Evolutionary conservation across 2,888 invertebrate genomes (phyloP), one percentile per base, ranked within the genome.

Genomic region (Lithophane leautieri): DNA sequence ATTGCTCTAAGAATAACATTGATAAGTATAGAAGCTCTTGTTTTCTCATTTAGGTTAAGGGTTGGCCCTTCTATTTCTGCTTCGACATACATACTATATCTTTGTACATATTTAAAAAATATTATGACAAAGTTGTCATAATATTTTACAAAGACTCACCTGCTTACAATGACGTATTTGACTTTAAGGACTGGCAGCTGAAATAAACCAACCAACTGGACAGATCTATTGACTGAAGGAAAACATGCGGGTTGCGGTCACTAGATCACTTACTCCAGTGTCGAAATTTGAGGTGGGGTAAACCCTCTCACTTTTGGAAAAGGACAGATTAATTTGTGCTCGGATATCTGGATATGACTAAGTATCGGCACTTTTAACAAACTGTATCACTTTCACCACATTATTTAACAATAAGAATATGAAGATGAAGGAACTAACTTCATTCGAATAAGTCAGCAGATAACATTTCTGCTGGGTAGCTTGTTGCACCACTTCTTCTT

Each of bases 1-100:
- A 65, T 52, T 78, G 52, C 71, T 65, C n/a, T 52, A 47, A 69
- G 61, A 76, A 61, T 76, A 76, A 47, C 52, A 28, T 25, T 22
- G 44, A n/a, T 25, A 4, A 12, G 66, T 75, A 34, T 66, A n/a
- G 52, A 52, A 54, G 25, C 7, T 76, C 25, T 60, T 34, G 19
- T 52, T 52, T 60, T 22, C 67, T 52, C 2, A 61, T 67, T 61
- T 25, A 34, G 25, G 66, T 60, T 66, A 76, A 60, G 66, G 19
- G n/a, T 22, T 7, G 8, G 14, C 11, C 3, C 16, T 44, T 47
- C 22, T 50, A 50, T 73, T 75, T 34, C 19, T 7, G 22, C 8
- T 2, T 76, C 44, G 19, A 52, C 50, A 56, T 50, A 34, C 44
- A 42, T 28, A 28, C 44, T 70, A n/a, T n/a, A n/a, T n/a, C n/a